phyloP scores from a whole-genome alignment of 1,140 invertebrate genomes.

The Zaprionus camerounensis region DNA sequence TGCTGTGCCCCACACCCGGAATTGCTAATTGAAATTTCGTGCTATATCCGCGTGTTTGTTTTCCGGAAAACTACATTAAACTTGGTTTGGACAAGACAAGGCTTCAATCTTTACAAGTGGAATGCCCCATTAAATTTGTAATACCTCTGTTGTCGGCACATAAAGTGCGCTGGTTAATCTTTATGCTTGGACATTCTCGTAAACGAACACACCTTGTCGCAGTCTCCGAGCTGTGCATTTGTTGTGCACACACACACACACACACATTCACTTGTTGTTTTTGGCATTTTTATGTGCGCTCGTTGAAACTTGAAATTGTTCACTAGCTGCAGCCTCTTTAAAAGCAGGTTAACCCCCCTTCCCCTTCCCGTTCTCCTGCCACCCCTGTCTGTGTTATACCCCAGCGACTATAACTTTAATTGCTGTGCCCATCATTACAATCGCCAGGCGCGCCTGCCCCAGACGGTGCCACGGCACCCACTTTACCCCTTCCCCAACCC shows the following conservation, averaged over 20 bases:
- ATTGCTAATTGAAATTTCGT: constrained; percentile 1
- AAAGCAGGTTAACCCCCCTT: constrained; percentile 20
- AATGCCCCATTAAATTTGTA: constrained; percentile 52
- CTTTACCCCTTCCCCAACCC: background rate
- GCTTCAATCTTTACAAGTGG: constrained; percentile 57
- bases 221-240: constrained; percentile 24
- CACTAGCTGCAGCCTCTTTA: constrained; percentile 46
- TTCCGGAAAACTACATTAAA: constrained; percentile 27
- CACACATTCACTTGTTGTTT: constrained; percentile 36
- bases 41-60: background rate
- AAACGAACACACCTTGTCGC: constrained; percentile 58
- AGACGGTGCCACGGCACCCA: background rate
- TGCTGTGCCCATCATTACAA: constrained; percentile 79
- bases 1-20: background rate
- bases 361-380: background rate
- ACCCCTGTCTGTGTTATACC: background rate
- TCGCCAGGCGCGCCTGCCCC: constrained; percentile 42
- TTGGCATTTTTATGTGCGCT: constrained; percentile 73
- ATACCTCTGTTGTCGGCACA: constrained; percentile 37
- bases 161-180: constrained; percentile 62
- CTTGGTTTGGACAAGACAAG: constrained; percentile 38
- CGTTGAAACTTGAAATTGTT: constrained; percentile 63
- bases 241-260: constrained; percentile 21
- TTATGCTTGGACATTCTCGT: constrained; percentile 54
- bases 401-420: constrained; percentile 68